Percentiles rank a stretch among this genome's conserved stretches.
Conservation (phyloP, 2,113 vertebrate genomes). For the Pseudonaja textilis region DNA sequence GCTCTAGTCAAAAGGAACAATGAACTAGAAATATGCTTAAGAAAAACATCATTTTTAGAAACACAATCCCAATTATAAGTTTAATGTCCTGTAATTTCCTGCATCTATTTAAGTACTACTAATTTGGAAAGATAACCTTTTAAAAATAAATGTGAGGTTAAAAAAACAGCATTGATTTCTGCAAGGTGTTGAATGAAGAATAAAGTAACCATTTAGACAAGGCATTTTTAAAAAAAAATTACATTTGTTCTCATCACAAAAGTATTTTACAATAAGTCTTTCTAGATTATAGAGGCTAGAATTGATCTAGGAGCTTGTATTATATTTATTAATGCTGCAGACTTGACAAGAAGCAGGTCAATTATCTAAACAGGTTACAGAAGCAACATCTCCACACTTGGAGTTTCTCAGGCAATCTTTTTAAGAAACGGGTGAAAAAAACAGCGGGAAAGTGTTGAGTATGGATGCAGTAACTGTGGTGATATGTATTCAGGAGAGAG, state of each 20-base stretch:
- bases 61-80: background rate
- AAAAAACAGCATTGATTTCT: background rate
- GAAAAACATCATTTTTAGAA: slow-evolving; percentile 5
- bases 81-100: background rate
- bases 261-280: slow-evolving; percentile 1
- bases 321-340: background rate
- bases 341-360: background rate
- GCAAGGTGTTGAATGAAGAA: background rate
- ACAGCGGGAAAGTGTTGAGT: background rate
- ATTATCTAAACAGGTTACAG: background rate
- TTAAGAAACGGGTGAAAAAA: background rate
- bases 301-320: background rate
- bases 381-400: background rate
- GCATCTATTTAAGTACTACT: background rate
- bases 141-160: background rate
- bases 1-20: background rate
- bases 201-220: background rate
- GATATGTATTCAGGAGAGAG: background rate
- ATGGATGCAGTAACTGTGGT: background rate
- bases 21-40: background rate
- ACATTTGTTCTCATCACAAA: background rate
- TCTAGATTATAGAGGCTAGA: background rate
- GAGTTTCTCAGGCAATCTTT: background rate
- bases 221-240: background rate
- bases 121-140: background rate